These are phyloP conservation scores for Anagrus nilaparvatae DNA, from an alignment of 1,140 invertebrate species.

Conservation along the genomic window DNA sequence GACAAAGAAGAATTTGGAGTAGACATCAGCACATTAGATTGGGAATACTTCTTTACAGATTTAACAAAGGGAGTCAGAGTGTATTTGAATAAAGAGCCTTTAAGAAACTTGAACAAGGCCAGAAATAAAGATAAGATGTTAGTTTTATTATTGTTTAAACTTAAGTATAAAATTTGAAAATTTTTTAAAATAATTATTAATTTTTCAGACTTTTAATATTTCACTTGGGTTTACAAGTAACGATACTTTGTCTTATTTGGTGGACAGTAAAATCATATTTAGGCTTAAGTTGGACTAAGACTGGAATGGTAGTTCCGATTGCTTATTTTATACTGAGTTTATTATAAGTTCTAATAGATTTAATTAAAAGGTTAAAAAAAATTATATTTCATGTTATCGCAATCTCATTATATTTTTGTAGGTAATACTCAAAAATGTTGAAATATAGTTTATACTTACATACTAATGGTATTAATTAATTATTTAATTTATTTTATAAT, in stretches of 20 bases:
- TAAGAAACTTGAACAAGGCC: conserved; percentile 58
- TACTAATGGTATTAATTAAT: too few species aligned
- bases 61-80: conserved; percentile 62
- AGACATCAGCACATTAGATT: conserved; percentile 59
- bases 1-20: conserved; percentile 67
- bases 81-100: conserved; percentile 67
- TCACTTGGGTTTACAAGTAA: conserved; percentile 42
- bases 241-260: conserved; percentile 43
- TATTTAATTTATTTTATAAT: too few species aligned
- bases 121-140: conserved; percentile 58
- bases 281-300: conserved; percentile 38
- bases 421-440: too few species aligned
- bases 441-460: too few species aligned
- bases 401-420: too few species aligned
- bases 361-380: too few species aligned
- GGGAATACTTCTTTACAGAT: conserved; percentile 62
- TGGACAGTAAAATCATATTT: conserved; percentile 37
- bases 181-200: background rate
- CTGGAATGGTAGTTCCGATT: conserved; percentile 40
- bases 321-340: conserved; percentile 41
- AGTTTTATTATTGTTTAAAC: conserved; percentile 21
- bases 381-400: too few species aligned
- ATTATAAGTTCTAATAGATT: too few species aligned
- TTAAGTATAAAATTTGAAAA: background rate
- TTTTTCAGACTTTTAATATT: conserved; percentile 43